Evolutionary conservation across 2,113 vertebrate species (phyloP).

Genomic region (Xiphorhynchus elegans): DNA sequence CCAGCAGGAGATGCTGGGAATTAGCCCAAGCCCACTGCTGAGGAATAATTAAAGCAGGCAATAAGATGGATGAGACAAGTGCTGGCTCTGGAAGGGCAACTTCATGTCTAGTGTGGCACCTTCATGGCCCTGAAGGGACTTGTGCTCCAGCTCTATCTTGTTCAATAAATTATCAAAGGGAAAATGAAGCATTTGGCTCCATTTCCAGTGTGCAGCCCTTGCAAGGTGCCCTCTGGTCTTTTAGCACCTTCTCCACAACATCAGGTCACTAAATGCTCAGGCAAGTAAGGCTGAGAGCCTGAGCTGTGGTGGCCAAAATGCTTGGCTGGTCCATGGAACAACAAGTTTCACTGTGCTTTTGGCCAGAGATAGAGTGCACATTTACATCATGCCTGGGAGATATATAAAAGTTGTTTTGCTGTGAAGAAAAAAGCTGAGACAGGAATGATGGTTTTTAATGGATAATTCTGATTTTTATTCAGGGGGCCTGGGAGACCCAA

Average conservation of each 20-base stretch:
- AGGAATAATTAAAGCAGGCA: not conserved
- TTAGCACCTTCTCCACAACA: not conserved
- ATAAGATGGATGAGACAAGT: not conserved
- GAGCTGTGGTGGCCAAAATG: not conserved
- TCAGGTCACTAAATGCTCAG: not conserved
- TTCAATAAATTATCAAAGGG: not conserved
- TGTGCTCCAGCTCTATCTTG: not conserved
- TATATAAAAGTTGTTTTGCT: not conserved
- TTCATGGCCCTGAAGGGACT: not conserved
- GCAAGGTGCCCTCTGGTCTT: not conserved
- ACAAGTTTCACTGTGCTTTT: not conserved
- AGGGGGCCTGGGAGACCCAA: not conserved
- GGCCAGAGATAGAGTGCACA: accelerated
- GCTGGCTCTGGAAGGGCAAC: not conserved
- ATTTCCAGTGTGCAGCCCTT: not conserved
- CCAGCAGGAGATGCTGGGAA: not conserved
- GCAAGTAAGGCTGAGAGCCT: not conserved
- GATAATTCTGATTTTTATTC: not conserved
- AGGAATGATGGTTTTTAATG: not conserved
- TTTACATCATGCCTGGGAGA: not conserved
- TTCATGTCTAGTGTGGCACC: not conserved
- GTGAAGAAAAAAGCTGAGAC: not conserved
- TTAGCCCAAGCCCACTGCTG: accelerated
- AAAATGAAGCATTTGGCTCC: not conserved
- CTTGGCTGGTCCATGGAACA: not conserved